Base-by-base conservation (phyloP, 2,113 vertebrate genomes). In the Mirza zaza region DNA sequence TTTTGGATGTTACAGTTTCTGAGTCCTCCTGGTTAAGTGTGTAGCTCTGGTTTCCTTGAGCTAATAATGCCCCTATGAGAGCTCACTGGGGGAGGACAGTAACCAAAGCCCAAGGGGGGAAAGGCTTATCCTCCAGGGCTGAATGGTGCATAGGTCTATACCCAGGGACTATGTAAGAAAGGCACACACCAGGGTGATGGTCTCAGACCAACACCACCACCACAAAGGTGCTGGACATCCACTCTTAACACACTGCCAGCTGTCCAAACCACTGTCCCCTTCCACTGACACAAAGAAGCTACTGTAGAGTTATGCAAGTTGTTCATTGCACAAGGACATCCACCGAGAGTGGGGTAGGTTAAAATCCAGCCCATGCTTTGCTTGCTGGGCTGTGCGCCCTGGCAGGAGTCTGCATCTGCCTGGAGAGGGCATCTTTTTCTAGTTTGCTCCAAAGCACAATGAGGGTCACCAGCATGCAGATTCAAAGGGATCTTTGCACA, bases 221-320 rank as follows among this genome's bases (percentile, higher is more conserved):
- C 34, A 67, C 0, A 8, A 25, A 59, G 55, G 39, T 25, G 21
- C 81, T 48, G 1, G 5, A 29, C 32, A 4, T 21, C 81, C 39
- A 0, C 42, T 55, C 86, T 75, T 52, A 73, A 34, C 29, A 7
- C 0, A 20, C 39, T 3, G 1, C 1, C 17, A 27, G 55, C 82
- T 59, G 36, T 75, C 48, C 67, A 52, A 55, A 32, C 45, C 34
- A 27, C 71, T 52, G 13, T 39, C 68, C 36, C 50, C 13, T 76
- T 23, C 34, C 10, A 7, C 11, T 0, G 4, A 50, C 65, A 39
- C n/a, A 11, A 10, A n/a, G 70, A 61, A 29, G 71, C n/a, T 76
- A 39, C 3, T 1, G 1, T 11, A 27, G 67, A 45, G 10, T 50
- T 12, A 2, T 21, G 36, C 6, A 55, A 39, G 5, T 6, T 48